Evolutionary conservation across 1,140 invertebrate species (phyloP).

Genomic region (Ooceraea biroi): DNA sequence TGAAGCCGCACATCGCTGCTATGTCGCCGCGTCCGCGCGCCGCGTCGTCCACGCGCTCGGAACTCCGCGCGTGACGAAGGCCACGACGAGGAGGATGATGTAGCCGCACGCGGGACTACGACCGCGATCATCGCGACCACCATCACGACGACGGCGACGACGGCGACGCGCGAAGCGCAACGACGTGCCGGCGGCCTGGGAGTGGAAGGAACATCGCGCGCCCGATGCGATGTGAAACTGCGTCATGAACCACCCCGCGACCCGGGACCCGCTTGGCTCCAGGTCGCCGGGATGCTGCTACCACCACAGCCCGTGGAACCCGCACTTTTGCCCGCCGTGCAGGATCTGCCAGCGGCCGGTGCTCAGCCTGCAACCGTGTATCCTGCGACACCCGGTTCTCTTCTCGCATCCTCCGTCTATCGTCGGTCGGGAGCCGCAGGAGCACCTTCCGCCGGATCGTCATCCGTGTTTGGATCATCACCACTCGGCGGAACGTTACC

Average conservation of each 20-base stretch:
- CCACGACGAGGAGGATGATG: background rate
- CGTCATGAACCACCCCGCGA: slow-evolving; percentile 85
- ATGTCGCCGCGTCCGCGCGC: slow-evolving; percentile 6
- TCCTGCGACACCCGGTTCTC: slow-evolving; percentile 54
- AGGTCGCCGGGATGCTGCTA: slow-evolving; percentile 85
- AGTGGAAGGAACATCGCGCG: slow-evolving; percentile 45
- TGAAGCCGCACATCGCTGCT: slow-evolving; percentile 20
- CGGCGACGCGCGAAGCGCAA: slow-evolving; percentile 4
- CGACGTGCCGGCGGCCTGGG: slow-evolving; percentile 21
- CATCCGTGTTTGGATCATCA: background rate
- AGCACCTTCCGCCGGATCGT: slow-evolving; percentile 49
- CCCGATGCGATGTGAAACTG: slow-evolving; percentile 82
- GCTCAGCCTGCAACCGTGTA: slow-evolving; percentile 79
- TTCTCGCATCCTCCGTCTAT: slow-evolving; percentile 65
- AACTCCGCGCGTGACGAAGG: slow-evolving; percentile 6
- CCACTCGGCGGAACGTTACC: slow-evolving; percentile 1
- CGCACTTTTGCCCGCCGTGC: slow-evolving; percentile 81
- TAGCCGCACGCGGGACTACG: background rate
- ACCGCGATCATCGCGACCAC: background rate
- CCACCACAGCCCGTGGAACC: slow-evolving; percentile 80
- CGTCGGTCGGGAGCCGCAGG: slow-evolving; percentile 46
- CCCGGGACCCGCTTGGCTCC: slow-evolving; percentile 84
- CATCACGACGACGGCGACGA: background rate
- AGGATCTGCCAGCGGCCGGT: slow-evolving; percentile 81
- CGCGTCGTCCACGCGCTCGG: background rate